These are phyloP conservation scores for Caenorhabditis sinica DNA, from an alignment of 2,888 invertebrate genomes.

Conservation along the genomic window DNA sequence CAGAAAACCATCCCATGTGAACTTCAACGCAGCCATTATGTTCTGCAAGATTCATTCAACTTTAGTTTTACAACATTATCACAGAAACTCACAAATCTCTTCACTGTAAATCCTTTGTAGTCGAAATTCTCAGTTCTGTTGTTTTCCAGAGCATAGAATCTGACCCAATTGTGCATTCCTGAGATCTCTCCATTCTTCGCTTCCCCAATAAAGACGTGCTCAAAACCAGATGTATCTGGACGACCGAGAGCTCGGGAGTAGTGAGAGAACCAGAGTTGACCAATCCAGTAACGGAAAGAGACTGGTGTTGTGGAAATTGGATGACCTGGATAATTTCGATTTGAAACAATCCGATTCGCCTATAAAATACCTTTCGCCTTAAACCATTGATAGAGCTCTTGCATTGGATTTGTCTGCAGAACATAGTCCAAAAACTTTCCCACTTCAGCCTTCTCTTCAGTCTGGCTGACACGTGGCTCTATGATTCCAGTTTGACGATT, in stretches of 20 bases:
- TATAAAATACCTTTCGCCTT: conserved; percentile 68
- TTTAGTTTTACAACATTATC: not conserved
- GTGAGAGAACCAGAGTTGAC: conserved; percentile 87
- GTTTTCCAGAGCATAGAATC: conserved; percentile 88
- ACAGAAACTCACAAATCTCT: conserved; percentile 77
- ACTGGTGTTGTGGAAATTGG: conserved; percentile 75
- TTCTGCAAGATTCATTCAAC: conserved; percentile 68
- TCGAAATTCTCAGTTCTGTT: conserved; percentile 85
- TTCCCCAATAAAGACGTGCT: conserved; percentile 94
- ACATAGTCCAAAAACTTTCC: conserved; percentile 90
- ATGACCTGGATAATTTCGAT: conserved; percentile 69
- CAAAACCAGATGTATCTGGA: conserved; percentile 93
- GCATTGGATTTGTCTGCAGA: conserved; percentile 90
- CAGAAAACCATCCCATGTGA: conserved; percentile 75
- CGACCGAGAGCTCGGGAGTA: conserved; percentile 89
- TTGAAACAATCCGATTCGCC: not conserved
- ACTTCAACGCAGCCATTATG: conserved; percentile 79
- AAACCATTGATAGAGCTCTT: conserved; percentile 88
- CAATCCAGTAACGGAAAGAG: conserved; percentile 74
- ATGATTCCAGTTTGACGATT: conserved; percentile 86
- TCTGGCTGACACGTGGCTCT: conserved; percentile 74
- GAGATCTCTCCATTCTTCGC: conserved; percentile 89
- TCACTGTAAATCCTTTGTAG: conserved; percentile 82
- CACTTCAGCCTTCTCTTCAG: conserved; percentile 87
- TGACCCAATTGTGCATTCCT: conserved; percentile 92